Evolutionary conservation across 2,797 vertebrate species (phyloP).

Genomic region (Melanotaenia boesemani): DNA sequence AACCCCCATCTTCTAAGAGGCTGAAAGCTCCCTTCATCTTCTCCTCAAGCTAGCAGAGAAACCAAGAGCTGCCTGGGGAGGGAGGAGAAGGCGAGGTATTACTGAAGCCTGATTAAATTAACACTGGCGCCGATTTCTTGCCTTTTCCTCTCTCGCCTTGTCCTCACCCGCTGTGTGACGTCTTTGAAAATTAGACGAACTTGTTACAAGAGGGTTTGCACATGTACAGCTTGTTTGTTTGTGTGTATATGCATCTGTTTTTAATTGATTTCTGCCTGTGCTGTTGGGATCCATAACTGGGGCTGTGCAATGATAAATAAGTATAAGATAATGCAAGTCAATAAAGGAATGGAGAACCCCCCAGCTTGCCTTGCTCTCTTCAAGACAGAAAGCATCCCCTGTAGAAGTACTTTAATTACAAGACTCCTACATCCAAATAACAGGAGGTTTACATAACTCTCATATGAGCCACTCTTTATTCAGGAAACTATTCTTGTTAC

Average conservation of each 20-base stretch:
- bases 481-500: slow-evolving; percentile 56
- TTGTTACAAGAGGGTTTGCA: slow-evolving; percentile 63
- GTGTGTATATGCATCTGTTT: slow-evolving; percentile 28
- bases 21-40: slow-evolving; percentile 84
- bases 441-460: slow-evolving; percentile 72
- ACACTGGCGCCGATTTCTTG: slow-evolving; percentile 76
- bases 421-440: slow-evolving; percentile 69
- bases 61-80: slow-evolving; percentile 69
- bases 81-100: slow-evolving; percentile 73
- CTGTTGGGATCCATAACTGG: slow-evolving; percentile 56
- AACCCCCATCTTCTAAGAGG: slow-evolving; percentile 83
- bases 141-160: slow-evolving; percentile 55
- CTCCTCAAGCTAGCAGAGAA: slow-evolving; percentile 77
- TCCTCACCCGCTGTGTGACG: slow-evolving; percentile 51
- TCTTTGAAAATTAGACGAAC: slow-evolving; percentile 79
- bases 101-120: slow-evolving; percentile 84
- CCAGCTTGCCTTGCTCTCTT: slow-evolving; percentile 32
- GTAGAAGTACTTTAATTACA: slow-evolving; percentile 74
- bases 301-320: slow-evolving; percentile 55
- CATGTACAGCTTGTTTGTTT: slow-evolving; percentile 17
- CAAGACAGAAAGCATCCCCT: slow-evolving; percentile 55
- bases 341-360: slow-evolving; percentile 36
- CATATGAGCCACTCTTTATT: slow-evolving; percentile 63
- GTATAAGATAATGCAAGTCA: slow-evolving; percentile 31
- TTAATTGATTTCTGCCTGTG: slow-evolving; percentile 61